Base-by-base conservation (phyloP, 2,797 vertebrate species). In the Neopelma chrysocephalum region DNA sequence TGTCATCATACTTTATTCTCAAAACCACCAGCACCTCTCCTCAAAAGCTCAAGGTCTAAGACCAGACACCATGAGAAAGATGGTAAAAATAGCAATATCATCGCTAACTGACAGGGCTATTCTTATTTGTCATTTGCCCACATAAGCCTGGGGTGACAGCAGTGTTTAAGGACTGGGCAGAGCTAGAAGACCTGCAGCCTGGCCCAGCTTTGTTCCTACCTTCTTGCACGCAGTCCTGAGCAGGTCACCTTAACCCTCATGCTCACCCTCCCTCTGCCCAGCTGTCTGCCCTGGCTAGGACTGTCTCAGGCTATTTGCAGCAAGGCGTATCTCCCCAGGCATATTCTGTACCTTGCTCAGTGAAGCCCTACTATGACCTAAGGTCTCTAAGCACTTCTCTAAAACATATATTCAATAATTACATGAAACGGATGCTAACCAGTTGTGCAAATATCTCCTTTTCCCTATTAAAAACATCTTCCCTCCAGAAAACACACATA, bases 381-480 rank as follows among this genome's bases (percentile, higher is more conserved):
- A 90, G 60, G 60, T 89, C 81, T 92, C 54, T 25, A 62, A 68
- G 61, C 87, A 64, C 68, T 92, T 81, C 64, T 14, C 2, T 75
- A 71, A 75, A 54, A 89, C 6, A 1, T 32, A 58, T 56, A 79
- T 75, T 92, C 75, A 78, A 51, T 19, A 90, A 53, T 29, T 56
- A 32, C 29, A 50, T 12, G 32, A 90, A 93, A 84, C 0, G 13
- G 51, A 91, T 90, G 68, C 53, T 94, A 88, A 86, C 34, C 0
- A 2, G 27, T 90, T 76, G 51, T 79, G 82, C 54, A 95, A 75
- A 75, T 87, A 79, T 23, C 80, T 92, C 61, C 29, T 38, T 95
- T 95, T 92, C 80, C 79, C 73, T 82, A 88, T 73, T 91, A 92
- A 42, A 95, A 94, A 94, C 90, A 69, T 32, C 43, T 86, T 62